Evolutionary conservation across 2,113 vertebrate species (phyloP).

Genomic region (Nicator chloris): DNA sequence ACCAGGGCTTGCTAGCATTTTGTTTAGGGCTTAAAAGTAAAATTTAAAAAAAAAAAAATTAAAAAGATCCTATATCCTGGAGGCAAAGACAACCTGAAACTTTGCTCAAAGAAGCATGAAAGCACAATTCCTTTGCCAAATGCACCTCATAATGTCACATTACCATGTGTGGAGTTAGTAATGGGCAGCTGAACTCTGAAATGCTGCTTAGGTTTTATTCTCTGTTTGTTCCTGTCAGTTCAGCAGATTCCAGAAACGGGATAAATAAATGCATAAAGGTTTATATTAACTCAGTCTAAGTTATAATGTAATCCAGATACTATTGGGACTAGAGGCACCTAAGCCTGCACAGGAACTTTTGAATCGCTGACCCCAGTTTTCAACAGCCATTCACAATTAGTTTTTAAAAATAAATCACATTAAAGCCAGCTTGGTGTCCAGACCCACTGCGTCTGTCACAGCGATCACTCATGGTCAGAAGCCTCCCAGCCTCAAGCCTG

Average conservation of each 20-base stretch:
- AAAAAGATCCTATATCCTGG: neutral
- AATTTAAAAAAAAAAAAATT: neutral
- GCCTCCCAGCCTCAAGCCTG: neutral
- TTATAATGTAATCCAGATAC: neutral
- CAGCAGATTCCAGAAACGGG: neutral
- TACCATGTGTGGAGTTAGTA: slow-evolving; percentile 14
- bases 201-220: neutral
- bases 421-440: neutral
- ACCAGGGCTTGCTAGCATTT: slow-evolving; percentile 1
- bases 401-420: neutral
- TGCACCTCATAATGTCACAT: slow-evolving; percentile 30
- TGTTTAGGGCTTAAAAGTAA: slow-evolving; percentile 13
- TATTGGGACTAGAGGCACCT: neutral
- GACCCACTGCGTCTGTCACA: neutral
- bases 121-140: slow-evolving; percentile 18
- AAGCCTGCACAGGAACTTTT: neutral
- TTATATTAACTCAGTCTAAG: slow-evolving; percentile 8
- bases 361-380: neutral
- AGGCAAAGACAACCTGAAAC: slow-evolving; percentile 57
- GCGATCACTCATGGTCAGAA: neutral
- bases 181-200: slow-evolving; percentile 15
- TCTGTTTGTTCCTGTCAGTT: neutral
- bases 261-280: slow-evolving; percentile 29
- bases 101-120: slow-evolving; percentile 57
- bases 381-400: neutral